Base-by-base conservation (phyloP, 1,140 invertebrate genomes). In the Argopecten irradians region DNA sequence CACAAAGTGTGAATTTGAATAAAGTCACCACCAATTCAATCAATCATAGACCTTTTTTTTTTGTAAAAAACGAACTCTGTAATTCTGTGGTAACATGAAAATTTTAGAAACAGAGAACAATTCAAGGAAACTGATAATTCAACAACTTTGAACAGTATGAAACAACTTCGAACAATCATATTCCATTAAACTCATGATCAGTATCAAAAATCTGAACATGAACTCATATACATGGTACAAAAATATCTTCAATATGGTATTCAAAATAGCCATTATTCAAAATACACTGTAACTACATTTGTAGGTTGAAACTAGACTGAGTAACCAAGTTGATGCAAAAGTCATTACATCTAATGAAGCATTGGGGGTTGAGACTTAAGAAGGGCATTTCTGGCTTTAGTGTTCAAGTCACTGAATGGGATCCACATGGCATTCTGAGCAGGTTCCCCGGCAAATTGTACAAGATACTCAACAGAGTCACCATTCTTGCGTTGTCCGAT, bases 391-490 rank as follows among this genome's bases (percentile, higher is more conserved):
- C 43, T 46, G 3, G 5, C 43, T 19, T 46, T 46, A 19, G 43
- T 46, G 19, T 46, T 46, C 43, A 46, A 46, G 19, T 46, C 43
- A 46, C 9, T 46, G 43, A 19, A 46, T 16, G 43, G 82, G 32
- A 88, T 84, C 83, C 83, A 85, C 14, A 85, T 36, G 71, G 87
- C 43, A 36, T 88, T 88, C 85, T 88, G 83, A 13, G 87, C 43
- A 71, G 87, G 87, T 86, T 46, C n/a, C n/a, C n/a, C n/a, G n/a
- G n/a, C n/a, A n/a, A n/a, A n/a, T n/a, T n/a, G n/a, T n/a, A n/a
- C n/a, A n/a, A n/a, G n/a, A n/a, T n/a, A n/a, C n/a, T n/a, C 43
- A 46, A 46, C 43, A 46, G 3, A 46, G 43, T 9, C 9, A 16
- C 43, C 5, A 19, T 46, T 9, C 19, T 46, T 9, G 1, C 43